Percentiles rank a stretch among this genome's conserved stretches.
phyloP scores from a whole-genome alignment of 2,797 vertebrate genomes.

The Miopithecus talapoin region DNA sequence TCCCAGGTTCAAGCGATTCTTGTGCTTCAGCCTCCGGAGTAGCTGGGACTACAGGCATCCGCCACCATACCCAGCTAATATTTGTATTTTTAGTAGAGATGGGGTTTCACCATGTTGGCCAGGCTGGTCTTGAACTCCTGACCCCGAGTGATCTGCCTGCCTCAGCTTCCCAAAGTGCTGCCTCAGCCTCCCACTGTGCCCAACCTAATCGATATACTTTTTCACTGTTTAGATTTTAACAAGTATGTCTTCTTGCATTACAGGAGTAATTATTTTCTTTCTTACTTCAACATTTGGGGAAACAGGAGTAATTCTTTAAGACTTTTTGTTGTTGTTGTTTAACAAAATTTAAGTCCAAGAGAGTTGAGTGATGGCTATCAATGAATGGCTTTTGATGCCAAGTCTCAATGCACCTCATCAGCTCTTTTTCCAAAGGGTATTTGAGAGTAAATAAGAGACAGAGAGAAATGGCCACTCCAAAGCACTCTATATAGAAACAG shows the following conservation, averaged over 20 bases:
- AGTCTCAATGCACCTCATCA: conserved; percentile 70
- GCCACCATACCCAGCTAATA: neutral
- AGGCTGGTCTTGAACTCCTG: neutral
- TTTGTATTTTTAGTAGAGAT: neutral
- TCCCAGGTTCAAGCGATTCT: neutral
- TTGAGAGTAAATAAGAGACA: conserved; percentile 61
- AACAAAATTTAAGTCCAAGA: conserved; percentile 43
- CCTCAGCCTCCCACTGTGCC: too few relatives aligned
- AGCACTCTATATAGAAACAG: conserved; percentile 58
- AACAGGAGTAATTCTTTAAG: conserved; percentile 17
- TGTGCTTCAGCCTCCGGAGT: neutral
- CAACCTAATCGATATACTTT: neutral
- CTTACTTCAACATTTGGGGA: neutral
- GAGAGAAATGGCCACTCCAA: conserved; percentile 69
- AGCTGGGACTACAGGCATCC: neutral
- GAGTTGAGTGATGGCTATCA: neutral
- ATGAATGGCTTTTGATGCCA: conserved; percentile 64
- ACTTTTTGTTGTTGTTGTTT: neutral
- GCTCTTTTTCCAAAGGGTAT: conserved; percentile 62
- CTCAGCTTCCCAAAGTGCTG: too few relatives aligned
- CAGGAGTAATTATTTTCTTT: conserved; percentile 8
- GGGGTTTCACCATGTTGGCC: neutral
- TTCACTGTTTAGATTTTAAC: conserved; percentile 22
- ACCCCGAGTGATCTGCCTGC: neutral
- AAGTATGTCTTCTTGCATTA: neutral